phyloP scores from a whole-genome alignment of 2,888 invertebrate genomes.

The Piscicola geometra region DNA sequence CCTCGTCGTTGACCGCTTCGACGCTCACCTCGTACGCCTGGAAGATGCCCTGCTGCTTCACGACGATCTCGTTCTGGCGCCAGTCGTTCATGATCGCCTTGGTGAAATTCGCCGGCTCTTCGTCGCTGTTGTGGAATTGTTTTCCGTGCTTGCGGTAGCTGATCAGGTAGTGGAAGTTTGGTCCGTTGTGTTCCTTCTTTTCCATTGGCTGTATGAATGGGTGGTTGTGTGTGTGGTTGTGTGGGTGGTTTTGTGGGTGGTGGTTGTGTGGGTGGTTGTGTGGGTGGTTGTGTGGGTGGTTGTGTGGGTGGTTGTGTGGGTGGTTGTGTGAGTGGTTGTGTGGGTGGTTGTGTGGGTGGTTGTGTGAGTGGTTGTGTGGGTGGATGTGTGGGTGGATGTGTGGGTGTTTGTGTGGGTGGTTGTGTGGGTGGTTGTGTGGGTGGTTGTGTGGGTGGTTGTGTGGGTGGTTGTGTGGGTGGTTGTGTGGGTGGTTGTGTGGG shows the following conservation, averaged over 20 bases:
- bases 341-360: no score
- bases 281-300: not conserved
- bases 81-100: constrained; percentile 65
- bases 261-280: no score
- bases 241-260: no score
- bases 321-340: no score
- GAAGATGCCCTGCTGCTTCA: constrained; percentile 75
- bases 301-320: not conserved
- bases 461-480: no score
- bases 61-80: constrained; percentile 65
- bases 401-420: no score
- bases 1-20: constrained; percentile 79
- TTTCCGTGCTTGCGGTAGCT: constrained; percentile 73
- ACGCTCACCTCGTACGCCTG: constrained; percentile 84
- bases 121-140: constrained; percentile 59
- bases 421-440: no score
- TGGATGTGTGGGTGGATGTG: no score
- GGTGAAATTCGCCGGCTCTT: constrained; percentile 46
- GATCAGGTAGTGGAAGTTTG: constrained; percentile 84
- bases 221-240: constrained; percentile 39
- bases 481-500: no score
- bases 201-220: constrained; percentile 91
- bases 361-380: no score
- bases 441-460: no score
- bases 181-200: constrained; percentile 90